Base-by-base conservation (phyloP, 2,113 vertebrate species). In the Triplophysa tibetana region DNA sequence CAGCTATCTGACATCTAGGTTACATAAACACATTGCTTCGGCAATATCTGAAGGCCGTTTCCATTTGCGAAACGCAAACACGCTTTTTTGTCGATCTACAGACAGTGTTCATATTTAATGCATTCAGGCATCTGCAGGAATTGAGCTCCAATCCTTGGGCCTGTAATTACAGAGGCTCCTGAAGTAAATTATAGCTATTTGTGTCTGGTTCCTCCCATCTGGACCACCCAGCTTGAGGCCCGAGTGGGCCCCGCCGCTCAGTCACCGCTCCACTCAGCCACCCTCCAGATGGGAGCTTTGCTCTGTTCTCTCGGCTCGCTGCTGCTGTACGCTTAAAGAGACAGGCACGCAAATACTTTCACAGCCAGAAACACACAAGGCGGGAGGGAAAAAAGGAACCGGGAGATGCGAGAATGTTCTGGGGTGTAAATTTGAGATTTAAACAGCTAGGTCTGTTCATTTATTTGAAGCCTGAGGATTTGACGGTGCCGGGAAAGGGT, bases 171-270 rank as follows among this genome's bases (percentile, higher is more conserved):
- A 93, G 92, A 82, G 91, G 91, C 92, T 93, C 91, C 92, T 93
- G 91, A 93, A 94, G 93, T 92, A 93, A 94, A 94, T 94, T 94
- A 94, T 92, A 94, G 93, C 93, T 94, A 94, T 94, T 94, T 94
- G 92, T 95, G 93, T 93, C 94, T 94, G 86, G 90, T 93, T 94
- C 93, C 93, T 91, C 93, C 93, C 93, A 94, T 93, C 93, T 95
- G 94, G 94, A 94, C 94, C 93, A 94, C 93, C 92, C 93, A 94
- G 89, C 86, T 90, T 86, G 92, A 81, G 82, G 82, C 85, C 89
- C 81, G 81, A 84, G 80, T 81, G 81, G 81, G 87, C 76, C 83
- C 85, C 73, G 83, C 80, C 82, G 78, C 84, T 86, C 84, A 81
- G 80, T 70, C 75, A 82, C 66, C 63, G 67, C 78, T 80, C 70